Base-by-base conservation (phyloP, 2,797 vertebrate species). In the Danio aesculapii region DNA sequence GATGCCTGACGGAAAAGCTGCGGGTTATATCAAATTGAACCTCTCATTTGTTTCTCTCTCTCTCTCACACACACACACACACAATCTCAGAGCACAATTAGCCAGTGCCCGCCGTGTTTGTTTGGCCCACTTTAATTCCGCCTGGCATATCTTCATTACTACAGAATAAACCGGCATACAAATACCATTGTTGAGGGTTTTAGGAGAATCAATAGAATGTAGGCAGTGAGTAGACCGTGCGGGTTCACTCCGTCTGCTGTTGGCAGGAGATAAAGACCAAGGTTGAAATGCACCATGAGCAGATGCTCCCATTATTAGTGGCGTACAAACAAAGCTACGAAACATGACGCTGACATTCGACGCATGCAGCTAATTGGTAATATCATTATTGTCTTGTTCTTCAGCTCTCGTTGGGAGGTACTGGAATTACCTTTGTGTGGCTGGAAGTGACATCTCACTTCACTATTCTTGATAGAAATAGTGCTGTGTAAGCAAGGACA, bases 121-220 rank as follows among this genome's bases (percentile, higher is more conserved):
- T 86, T 95, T 94, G 95, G 93, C 93, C 93, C 90, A 92, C 94
- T 95, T 96, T 96, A 96, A 96, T 96, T 96, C 95, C 94, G 93
- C 95, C 93, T 95, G 95, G 95, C 95, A 95, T 96, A 96, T 96
- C 95, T 96, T 93, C 95, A 93, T 95, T 96, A 96, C 96, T 95
- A 96, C 95, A 95, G 95, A 96, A 86, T 85, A 86, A 96, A 96
- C 94, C 95, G 95, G 93, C 94, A 96, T 95, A 94, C 95, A 96
- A 96, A 96, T 96, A 94, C 93, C 93, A 96, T 96, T 96, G 95
- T 96, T 95, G 94, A 82, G 94, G 95, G 95, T 96, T 88, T 96
- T 95, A 93, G 94, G 92, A 94, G 94, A 96, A 95, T 96, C 95
- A 96, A 96, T 96, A 95, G 95, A 94, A 94, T 92, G 46, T 57